Base-by-base conservation (phyloP, 2,797 vertebrate genomes). In the Acanthiza pusilla region DNA sequence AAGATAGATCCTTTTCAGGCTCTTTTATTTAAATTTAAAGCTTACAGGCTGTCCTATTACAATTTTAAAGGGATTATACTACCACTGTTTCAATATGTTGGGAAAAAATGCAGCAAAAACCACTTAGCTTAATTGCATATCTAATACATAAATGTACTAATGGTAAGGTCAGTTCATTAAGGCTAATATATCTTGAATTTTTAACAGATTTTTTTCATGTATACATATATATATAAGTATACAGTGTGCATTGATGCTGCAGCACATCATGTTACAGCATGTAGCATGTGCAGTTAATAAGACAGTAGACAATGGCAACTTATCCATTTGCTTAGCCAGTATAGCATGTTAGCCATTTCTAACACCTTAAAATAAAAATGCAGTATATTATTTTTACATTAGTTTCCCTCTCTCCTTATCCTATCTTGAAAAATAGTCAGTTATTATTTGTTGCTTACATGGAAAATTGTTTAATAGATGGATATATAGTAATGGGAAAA, bases 81-180 rank as follows among this genome's bases (percentile, higher is more conserved):
- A 65, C 1, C 7, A 25, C 4, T 1, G 42, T 67, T 60, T 61
- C 17, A 70, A 22, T 32, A 50, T 23, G 16, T 45, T 18, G 54
- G 4, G 5, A 2, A 20, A 70, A 78, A 32, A 11, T 14, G 1
- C 4, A 70, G 23, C 5, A 83, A 63, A 62, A 65, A 12, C 0
- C 0, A 30, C 42, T 65, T 53, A 55, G 5, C 7, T 62, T 71
- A 14, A 6, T 85, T 91, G 85, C 10, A 30, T 45, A 75, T 26
- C 14, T 72, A 62, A 62, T 45, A 50, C 16, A 22, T 58, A 65
- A 61, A 51, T 27, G 2, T 53, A 58, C 15, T 68, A 68, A 62
- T 27, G 10, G 1, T 32, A 88, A 77, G 4, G 14, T 68, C 15
- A 32, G 17, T 36, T 72, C 25, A 61, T 34, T 40, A 72, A 70